phyloP scores from a whole-genome alignment of 2,888 invertebrate genomes.

The Cryptus armator region DNA sequence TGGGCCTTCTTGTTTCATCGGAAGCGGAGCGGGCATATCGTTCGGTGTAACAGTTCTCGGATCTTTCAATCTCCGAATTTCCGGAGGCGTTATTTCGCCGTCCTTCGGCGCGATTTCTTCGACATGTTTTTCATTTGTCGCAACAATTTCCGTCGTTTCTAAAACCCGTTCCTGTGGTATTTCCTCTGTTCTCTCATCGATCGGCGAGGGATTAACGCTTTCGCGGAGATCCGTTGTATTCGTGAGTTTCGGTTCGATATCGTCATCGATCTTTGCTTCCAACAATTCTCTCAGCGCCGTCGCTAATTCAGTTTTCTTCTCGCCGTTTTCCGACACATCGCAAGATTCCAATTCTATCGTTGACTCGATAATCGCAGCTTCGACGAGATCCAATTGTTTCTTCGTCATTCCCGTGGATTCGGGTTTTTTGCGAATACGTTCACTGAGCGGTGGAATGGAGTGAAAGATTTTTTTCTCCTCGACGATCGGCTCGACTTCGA shows the following conservation, averaged over 20 bases:
- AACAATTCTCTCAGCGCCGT: conserved; percentile 80
- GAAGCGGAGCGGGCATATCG: conserved; percentile 77
- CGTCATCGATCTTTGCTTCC: conserved; percentile 80
- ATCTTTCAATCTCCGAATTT: conserved; percentile 78
- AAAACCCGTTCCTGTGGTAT: not conserved
- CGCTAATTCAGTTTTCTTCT: conserved; percentile 80
- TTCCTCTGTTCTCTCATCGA: conserved; percentile 59
- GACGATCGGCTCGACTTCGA: conserved; percentile 75
- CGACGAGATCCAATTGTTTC: conserved; percentile 80
- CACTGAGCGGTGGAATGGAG: conserved; percentile 82
- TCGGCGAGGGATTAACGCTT: conserved; percentile 69
- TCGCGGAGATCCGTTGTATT: conserved; percentile 65
- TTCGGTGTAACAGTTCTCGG: conserved; percentile 82
- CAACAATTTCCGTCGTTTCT: conserved; percentile 31
- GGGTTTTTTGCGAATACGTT: conserved; percentile 82
- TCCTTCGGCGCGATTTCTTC: conserved; percentile 69
- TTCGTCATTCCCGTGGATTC: conserved; percentile 75
- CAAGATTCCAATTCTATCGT: conserved; percentile 79
- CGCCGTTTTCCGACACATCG: conserved; percentile 73
- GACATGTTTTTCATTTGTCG: conserved; percentile 46
- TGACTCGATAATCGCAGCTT: conserved; percentile 82
- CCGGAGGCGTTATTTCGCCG: conserved; percentile 59
- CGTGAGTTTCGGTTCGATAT: conserved; percentile 65
- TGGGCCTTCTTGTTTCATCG: conserved; percentile 77
- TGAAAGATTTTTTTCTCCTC: conserved; percentile 78